Base-by-base conservation (phyloP, 2,797 vertebrate genomes). In the Heterohyrax brucei region DNA sequence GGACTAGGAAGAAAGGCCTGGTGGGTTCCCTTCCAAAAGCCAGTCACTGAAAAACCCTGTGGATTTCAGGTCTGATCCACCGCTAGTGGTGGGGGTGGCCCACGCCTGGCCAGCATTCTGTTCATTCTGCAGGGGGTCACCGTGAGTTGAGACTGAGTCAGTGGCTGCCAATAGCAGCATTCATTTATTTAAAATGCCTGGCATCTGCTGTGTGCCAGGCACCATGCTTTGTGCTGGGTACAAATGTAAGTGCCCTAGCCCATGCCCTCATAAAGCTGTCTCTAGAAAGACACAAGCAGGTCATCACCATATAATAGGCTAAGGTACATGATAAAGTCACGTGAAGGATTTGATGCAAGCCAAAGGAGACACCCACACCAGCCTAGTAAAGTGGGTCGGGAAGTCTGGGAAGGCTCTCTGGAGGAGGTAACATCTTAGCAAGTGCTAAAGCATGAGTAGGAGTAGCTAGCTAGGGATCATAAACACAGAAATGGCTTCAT, bases 341-440 rank as follows among this genome's bases (percentile, higher is more conserved):
- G n/a, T 28, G 28, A 7, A 7, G 30, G 72, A 18, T 24, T 24
- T 77, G 48, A 6, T 82, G 48, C 19, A 26, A 78, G 44, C 76
- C 2, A 59, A 4, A 0, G 10, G 53, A 50, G n/a, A 83, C 19
- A 33, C 53, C 70, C 64, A 5, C 39, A 46, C n/a, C 46, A 61
- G 81, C 14, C 26, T 33, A 3, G 19, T 77, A 53, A 39, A 22
- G 77, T 5, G 26, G 66, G 50, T 33, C 86, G 28, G 30, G 18
- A 56, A 53, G 70, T 13, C 79, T 76, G 56, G 93, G 73, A 53
- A 78, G 48, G 44, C 62, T 82, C 53, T 85, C 93, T 33, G 26
- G n/a, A 80, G 39, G 66, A 7, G 18, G 33, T n/a, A 13, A 50
- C 76, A 78, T 44, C 76, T 9, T 3, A 79, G 26, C 56, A 53